Evolutionary conservation across 2,888 invertebrate species (phyloP), one percentile per base, ranked within the genome.

Genomic region (Boloria euphrosyne): DNA sequence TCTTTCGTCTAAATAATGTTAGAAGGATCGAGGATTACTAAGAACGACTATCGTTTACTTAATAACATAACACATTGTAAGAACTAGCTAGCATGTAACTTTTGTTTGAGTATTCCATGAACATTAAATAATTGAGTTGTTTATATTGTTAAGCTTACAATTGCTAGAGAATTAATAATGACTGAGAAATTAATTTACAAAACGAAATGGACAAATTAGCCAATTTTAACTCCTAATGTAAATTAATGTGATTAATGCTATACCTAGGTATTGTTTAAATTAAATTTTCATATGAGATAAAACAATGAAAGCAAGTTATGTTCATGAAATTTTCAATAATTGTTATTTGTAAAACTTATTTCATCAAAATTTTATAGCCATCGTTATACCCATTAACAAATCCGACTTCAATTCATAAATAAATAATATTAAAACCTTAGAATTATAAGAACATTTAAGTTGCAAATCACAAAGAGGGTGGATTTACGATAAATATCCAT

Each of bases 301-400:
- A 38, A 10, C 31, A 38, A 10, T 38, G 31, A 38, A 10, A 38
- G 2, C 10, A 31, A 31, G 10, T 31, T 38, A 38, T 10, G 10
- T 31, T 31, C 0, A 31, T 31, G 43, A 5, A 55, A 62, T 46
- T 63, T 63, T 50, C 47, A 18, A 31, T 47, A 49, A 44, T 46
- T 27, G 27, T 14, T 46, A 17, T 43, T 14, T 14, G 13, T n/a
- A 38, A 49, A 63, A 63, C 54, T 63, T 63, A 55, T 63, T 49
- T 63, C 31, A 63, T 63, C 49, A 50, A 55, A 63, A 49, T 63
- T 63, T 55, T 38, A 54, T 54, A n/a, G 54, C 18, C 18, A n/a
- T 43, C 49, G 38, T 54, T 62, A 62, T 62, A 18, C n/a, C 27
- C 17, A 47, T n/a, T 62, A 43, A 62, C 18, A 55, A 49, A 49